phyloP scores from a whole-genome alignment of 2,797 vertebrate genomes.

The Holocentrus rufus region DNA sequence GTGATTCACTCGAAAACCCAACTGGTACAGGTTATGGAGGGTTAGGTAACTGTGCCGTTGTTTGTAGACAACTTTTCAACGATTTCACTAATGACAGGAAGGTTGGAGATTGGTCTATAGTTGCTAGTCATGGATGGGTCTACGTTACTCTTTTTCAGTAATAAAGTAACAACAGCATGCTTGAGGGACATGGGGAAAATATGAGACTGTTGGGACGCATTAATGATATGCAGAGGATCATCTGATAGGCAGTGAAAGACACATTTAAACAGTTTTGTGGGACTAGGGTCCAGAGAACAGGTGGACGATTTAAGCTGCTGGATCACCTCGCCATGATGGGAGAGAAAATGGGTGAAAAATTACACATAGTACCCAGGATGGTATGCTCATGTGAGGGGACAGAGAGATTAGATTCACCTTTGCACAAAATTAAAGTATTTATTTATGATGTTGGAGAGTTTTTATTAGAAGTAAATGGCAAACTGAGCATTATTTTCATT shows the following conservation, averaged over 20 bases:
- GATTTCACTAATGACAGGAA: neutral
- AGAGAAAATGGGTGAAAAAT: conserved; percentile 14
- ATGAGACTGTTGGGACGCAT: neutral
- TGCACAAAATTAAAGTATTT: conserved; percentile 18
- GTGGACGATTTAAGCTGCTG: too few relatives aligned
- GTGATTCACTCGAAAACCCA: neutral
- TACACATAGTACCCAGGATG: conserved; percentile 7
- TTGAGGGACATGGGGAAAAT: neutral
- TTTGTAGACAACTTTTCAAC: conserved; percentile 2
- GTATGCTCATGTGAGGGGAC: neutral
- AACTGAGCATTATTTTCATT: conserved; percentile 41
- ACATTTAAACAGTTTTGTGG: too few relatives aligned
- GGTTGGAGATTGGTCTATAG: neutral
- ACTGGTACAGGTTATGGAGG: neutral
- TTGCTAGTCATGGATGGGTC: neutral
- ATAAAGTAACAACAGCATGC: neutral
- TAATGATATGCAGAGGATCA: neutral
- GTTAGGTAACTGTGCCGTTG: too few relatives aligned
- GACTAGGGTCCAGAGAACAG: too few relatives aligned
- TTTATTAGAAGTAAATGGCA: conserved; percentile 30
- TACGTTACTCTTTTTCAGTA: neutral
- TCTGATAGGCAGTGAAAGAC: conserved; percentile 20
- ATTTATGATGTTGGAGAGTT: conserved; percentile 35
- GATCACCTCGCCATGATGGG: neutral
- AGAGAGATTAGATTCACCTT: conserved; percentile 21